Conservation (phyloP, 2,113 vertebrate species). For the Rafetus swinhoei region DNA sequence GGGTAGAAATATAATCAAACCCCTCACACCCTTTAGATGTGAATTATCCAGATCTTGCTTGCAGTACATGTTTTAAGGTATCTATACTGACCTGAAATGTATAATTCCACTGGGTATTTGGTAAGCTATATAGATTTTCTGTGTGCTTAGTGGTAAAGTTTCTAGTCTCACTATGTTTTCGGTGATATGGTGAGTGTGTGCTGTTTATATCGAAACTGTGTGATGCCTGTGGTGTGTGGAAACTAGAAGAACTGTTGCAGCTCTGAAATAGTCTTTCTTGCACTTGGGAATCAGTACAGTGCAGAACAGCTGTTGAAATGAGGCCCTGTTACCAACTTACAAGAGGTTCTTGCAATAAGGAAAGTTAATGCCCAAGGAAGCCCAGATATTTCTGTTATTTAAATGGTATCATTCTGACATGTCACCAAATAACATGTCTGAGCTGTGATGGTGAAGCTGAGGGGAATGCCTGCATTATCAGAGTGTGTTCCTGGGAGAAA, state of each 20-base stretch:
- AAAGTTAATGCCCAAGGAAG: neutral
- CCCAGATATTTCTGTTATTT: neutral
- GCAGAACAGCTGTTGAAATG: neutral
- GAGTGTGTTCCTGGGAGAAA: neutral
- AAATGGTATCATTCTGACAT: neutral
- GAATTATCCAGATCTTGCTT: neutral
- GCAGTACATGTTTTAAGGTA: neutral
- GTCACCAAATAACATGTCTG: neutral
- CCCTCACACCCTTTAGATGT: accelerated
- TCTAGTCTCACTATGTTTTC: neutral
- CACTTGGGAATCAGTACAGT: neutral
- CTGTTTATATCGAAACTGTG: neutral
- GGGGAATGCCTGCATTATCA: neutral
- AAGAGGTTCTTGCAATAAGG: neutral
- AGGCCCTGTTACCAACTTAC: neutral
- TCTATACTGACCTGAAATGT: neutral
- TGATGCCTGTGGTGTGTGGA: neutral
- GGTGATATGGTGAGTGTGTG: accelerated
- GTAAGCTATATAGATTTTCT: neutral
- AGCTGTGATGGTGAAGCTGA: neutral
- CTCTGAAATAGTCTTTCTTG: neutral
- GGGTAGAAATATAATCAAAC: neutral
- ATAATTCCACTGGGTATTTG: neutral
- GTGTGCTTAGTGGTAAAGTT: neutral
- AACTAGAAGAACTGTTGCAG: neutral